These are phyloP conservation scores for Synergus gifuensis DNA, from an alignment of 2,888 invertebrate genomes.

Conservation along the genomic window DNA sequence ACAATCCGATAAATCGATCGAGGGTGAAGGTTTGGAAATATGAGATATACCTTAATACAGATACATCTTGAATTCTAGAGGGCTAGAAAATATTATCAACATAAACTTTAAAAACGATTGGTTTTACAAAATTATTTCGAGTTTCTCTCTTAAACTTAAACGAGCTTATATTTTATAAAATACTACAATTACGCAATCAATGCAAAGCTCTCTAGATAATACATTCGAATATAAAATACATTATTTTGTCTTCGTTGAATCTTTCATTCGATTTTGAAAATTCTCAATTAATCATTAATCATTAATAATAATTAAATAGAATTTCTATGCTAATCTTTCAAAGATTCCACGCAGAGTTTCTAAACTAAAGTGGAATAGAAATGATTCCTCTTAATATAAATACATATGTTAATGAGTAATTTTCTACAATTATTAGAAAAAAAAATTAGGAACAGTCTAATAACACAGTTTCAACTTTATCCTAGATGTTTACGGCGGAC, in stretches of 20 bases:
- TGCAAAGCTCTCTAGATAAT: slow-evolving; percentile 24
- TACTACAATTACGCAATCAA: slow-evolving; percentile 27
- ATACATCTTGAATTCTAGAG: slow-evolving; percentile 12
- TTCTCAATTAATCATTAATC: background rate
- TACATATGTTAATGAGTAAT: slow-evolving; percentile 13
- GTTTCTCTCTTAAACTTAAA: slow-evolving; percentile 16
- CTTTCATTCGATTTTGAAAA: background rate
- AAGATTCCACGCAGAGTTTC: background rate
- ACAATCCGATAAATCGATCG: slow-evolving; percentile 7
- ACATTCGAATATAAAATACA: background rate
- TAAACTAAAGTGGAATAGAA: background rate
- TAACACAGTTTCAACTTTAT: slow-evolving; percentile 66
- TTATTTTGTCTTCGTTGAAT: background rate
- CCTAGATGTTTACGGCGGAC: slow-evolving; percentile 45
- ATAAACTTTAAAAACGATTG: slow-evolving; percentile 31
- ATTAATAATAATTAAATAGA: slow-evolving; percentile 1
- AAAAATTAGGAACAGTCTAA: slow-evolving; percentile 64
- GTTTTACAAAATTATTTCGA: slow-evolving; percentile 34
- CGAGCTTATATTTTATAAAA: background rate
- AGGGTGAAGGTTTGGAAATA: background rate
- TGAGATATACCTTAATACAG: slow-evolving; percentile 7
- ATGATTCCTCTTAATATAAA: background rate
- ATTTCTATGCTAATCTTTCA: background rate
- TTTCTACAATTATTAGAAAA: slow-evolving; percentile 23
- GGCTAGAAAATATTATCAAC: slow-evolving; percentile 11